Evolutionary conservation across 2,797 vertebrate genomes (phyloP).

Genomic region (Babyrousa celebensis): DNA sequence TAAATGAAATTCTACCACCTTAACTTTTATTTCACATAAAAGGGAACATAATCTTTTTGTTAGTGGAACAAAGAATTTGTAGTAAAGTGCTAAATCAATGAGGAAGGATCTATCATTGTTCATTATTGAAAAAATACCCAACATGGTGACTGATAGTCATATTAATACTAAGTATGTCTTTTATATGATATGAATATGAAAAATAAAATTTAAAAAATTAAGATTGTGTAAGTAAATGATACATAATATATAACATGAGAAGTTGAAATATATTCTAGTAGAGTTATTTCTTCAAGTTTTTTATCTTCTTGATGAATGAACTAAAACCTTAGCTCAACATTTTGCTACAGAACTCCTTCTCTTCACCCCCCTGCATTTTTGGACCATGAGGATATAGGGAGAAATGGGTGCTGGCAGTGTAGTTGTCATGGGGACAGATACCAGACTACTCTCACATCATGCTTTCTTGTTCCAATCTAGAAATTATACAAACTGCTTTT

Average conservation of each 20-base stretch:
- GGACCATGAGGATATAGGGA: not conserved
- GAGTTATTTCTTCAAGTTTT: not conserved
- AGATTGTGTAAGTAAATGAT: not conserved
- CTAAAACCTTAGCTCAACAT: not conserved
- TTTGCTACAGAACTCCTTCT: not conserved
- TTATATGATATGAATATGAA: not conserved
- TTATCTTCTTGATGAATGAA: not conserved
- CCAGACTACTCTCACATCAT: not conserved
- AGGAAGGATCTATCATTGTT: not conserved
- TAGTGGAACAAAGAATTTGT: not conserved
- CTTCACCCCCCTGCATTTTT: not conserved
- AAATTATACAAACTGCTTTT: not conserved
- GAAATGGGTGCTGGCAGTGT: not conserved
- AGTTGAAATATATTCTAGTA: not conserved
- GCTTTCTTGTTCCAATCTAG: not conserved
- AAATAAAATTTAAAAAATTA: not conserved
- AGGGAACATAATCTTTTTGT: not conserved
- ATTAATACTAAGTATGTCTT: not conserved
- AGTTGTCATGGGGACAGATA: not conserved
- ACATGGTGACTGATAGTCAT: not conserved
- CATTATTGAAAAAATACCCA: not conserved
- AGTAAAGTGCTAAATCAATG: not conserved
- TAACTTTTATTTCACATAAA: not conserved
- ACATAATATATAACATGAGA: not conserved
- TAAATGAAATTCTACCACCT: not conserved